Percentiles rank a stretch among this genome's conserved stretches.
phyloP scores from a whole-genome alignment of 2,888 invertebrate species.

The Limnephilus auricula region DNA sequence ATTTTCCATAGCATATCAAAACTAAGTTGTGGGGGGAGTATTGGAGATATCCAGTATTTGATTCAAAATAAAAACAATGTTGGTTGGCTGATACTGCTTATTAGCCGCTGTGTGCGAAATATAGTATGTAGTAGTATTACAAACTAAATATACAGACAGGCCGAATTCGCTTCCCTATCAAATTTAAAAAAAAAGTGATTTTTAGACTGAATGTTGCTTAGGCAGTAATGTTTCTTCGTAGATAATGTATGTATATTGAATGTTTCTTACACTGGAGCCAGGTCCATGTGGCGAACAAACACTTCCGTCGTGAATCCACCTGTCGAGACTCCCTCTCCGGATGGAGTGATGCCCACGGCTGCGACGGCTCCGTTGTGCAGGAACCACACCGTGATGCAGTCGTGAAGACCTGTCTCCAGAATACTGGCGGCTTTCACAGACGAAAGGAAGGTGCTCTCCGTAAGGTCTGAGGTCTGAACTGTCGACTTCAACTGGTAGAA shows the following conservation, averaged over 20 bases:
- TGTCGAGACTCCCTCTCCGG: constrained; percentile 69
- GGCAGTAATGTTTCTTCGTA: too few species aligned
- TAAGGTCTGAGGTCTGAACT: constrained; percentile 83
- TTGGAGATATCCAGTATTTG: too few species aligned
- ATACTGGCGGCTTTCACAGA: constrained; percentile 89
- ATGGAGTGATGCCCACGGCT: constrained; percentile 81
- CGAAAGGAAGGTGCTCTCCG: constrained; percentile 83
- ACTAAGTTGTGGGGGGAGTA: too few species aligned
- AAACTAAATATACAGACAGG: too few species aligned
- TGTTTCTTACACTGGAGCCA: constrained; percentile 84
- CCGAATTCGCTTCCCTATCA: too few species aligned
- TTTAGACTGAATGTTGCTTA: too few species aligned
- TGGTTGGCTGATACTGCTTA: too few species aligned
- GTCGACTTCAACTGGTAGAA: constrained; percentile 86
- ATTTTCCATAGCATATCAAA: too few species aligned
- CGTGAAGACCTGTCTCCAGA: constrained; percentile 86
- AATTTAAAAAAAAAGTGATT: too few species aligned
- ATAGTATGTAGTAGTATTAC: too few species aligned
- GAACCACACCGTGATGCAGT: constrained; percentile 87
- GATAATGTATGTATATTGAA: background rate
- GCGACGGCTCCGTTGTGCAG: constrained; percentile 88
- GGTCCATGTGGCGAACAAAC: constrained; percentile 87
- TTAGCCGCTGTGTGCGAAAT: too few species aligned
- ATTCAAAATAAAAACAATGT: too few species aligned
- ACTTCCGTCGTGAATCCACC: constrained; percentile 85